Percentiles rank a stretch among this genome's conserved stretches.
phyloP scores from a whole-genome alignment of 2,888 invertebrate species.

The Drosophila paucipuncta region DNA sequence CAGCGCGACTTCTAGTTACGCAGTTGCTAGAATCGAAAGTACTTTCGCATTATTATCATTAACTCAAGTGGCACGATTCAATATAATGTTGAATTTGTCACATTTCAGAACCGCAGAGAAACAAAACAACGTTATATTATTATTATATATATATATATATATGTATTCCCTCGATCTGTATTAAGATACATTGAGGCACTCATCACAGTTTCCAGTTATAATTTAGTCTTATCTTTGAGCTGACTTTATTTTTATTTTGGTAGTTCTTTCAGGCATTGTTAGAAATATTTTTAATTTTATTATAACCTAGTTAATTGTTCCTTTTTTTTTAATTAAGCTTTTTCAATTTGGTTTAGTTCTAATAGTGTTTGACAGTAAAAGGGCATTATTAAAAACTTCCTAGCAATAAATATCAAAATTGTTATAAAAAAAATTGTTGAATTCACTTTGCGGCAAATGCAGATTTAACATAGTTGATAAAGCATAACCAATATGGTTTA shows the following conservation, averaged over 20 bases:
- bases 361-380: neutral
- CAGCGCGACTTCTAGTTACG: slow-evolving; percentile 6
- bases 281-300: neutral
- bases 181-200: neutral
- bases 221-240: neutral
- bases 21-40: neutral
- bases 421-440: neutral
- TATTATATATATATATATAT: neutral
- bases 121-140: too few relatives aligned
- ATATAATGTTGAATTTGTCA: neutral
- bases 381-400: neutral
- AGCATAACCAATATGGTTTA: neutral
- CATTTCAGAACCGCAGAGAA: neutral
- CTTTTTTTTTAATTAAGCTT: neutral
- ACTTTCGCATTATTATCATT: neutral
- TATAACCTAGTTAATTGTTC: neutral
- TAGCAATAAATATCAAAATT: neutral
- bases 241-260: neutral
- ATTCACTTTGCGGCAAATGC: neutral
- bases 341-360: neutral
- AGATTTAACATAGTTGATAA: neutral
- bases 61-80: neutral
- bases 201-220: neutral
- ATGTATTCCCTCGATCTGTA: neutral
- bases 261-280: neutral